Percentiles rank a stretch among this genome's conserved stretches.
Evolutionary conservation across 2,113 vertebrate genomes (phyloP).

Genomic region (Platichthys flesus): DNA sequence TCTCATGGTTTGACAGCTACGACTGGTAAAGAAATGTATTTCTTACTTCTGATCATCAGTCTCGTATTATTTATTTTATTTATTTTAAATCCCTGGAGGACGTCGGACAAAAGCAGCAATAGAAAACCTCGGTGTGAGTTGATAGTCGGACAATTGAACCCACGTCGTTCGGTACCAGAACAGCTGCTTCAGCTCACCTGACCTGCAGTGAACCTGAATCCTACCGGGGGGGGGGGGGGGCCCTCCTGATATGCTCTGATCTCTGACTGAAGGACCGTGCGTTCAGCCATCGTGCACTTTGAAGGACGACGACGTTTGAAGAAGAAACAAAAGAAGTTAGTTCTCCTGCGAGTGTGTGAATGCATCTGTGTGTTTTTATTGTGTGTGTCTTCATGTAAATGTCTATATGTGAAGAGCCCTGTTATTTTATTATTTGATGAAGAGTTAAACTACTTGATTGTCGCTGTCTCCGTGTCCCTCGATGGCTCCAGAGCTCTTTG

Average conservation of each 20-base stretch:
- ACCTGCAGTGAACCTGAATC: background rate
- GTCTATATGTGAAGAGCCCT: constrained; percentile 22
- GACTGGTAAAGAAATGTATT: background rate
- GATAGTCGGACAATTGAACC: no score
- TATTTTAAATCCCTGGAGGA: constrained; percentile 36
- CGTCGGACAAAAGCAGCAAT: background rate
- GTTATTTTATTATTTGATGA: constrained; percentile 33
- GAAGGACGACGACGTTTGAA: background rate
- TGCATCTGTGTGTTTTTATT: constrained; percentile 56
- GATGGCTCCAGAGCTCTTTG: no score
- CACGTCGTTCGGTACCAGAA: no score
- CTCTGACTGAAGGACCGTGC: background rate
- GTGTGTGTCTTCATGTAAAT: constrained; percentile 44
- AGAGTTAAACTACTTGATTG: constrained; percentile 14
- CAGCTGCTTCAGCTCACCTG: no score
- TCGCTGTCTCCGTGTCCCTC: background rate
- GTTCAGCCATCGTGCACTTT: background rate
- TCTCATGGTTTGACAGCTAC: constrained; percentile 22
- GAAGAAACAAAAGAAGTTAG: constrained; percentile 15
- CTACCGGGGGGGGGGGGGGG: background rate
- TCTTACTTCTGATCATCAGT: no score
- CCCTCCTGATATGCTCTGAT: background rate
- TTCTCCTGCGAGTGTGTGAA: constrained; percentile 49
- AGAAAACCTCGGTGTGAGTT: no score
- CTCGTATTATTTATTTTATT: no score